Base-by-base conservation (phyloP, 2,888 invertebrate species). In the Norana najaformis region DNA sequence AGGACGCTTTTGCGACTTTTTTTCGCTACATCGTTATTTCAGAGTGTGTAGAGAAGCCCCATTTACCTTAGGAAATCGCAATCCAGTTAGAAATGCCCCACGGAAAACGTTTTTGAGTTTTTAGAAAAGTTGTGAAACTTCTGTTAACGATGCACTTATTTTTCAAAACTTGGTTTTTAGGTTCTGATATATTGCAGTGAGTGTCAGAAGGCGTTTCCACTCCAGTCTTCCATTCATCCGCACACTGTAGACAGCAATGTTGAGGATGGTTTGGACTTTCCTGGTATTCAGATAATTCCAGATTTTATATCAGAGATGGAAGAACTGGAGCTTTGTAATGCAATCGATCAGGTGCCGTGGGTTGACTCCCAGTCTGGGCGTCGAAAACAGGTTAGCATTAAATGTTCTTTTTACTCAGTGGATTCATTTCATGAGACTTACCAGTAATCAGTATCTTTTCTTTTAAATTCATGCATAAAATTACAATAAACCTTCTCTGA, bases 291-390 rank as follows among this genome's bases (percentile, higher is more conserved):
- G 37, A 91, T 95, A 30, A 91, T 94, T 34, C 91, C 91, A 88
- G 96, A 98, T 93, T 99, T 99, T 94, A 95, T 99, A 88, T 96
- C 96, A 3, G 94, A 95, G 90, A 94, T 95, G 0, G 94, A 95
- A 0, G 97, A 97, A 93, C 93, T 94, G 0, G 92, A 94, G 8
- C 95, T 98, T 23, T 96, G 97, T 91, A 94, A 95, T 89, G 96
- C 96, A 90, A 96, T 99, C 23, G 98, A 99, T 94, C 95, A 95
- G 91, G 95, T 97, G 92, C 96, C 97, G 0, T 99, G 99, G 99
- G 97, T 97, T 92, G 95, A 96, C 82, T 99, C 99, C 0, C 99
- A 99, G 95, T 99, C 98, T 94, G 99, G 99, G 0, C 96, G 99
- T 90, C 96, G 98, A 91, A 99, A 99, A 95, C 94, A 96, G 96